A percentile compares a stretch with the other conserved stretches of the same genome.
Conservation (phyloP, 2,888 invertebrate species). For the Rotaria magnacalcarata region DNA sequence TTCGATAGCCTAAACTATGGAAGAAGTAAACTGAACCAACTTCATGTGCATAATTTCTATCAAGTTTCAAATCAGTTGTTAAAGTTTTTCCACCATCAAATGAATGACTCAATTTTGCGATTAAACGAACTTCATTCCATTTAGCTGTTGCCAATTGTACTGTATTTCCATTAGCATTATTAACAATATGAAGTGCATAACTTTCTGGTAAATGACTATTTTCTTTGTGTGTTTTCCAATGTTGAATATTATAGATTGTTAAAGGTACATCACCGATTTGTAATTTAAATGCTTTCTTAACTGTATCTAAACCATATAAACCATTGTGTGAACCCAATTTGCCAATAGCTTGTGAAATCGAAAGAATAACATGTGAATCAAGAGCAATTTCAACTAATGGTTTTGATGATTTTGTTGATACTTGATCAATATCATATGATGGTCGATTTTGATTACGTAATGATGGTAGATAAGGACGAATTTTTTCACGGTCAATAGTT, state of each 20-base stretch:
- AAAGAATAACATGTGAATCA: not conserved
- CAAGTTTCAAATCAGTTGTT: not conserved
- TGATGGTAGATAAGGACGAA: slow-evolving; percentile 11
- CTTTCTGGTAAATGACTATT: not conserved
- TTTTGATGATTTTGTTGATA: not conserved
- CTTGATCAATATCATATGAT: not conserved
- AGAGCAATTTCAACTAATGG: not conserved
- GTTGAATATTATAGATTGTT: slow-evolving; percentile 16
- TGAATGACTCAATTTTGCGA: not conserved
- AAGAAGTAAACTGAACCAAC: slow-evolving; percentile 21
- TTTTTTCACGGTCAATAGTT: not conserved
- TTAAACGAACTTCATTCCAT: slow-evolving; percentile 18
- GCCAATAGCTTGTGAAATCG: not conserved
- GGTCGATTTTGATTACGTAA: slow-evolving; percentile 23
- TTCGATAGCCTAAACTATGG: not conserved
- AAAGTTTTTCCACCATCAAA: slow-evolving; percentile 14
- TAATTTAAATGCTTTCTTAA: slow-evolving; percentile 17
- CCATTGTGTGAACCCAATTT: slow-evolving; percentile 20
- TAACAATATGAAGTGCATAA: not conserved
- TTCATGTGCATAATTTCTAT: slow-evolving; percentile 27
- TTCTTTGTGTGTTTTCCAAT: slow-evolving; percentile 26
- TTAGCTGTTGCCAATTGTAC: not conserved
- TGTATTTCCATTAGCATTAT: not conserved
- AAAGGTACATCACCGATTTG: slow-evolving; percentile 7
- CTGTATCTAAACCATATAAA: not conserved